Base-by-base conservation (phyloP, 2,113 vertebrate genomes). In the Cynoglossus semilaevis region DNA sequence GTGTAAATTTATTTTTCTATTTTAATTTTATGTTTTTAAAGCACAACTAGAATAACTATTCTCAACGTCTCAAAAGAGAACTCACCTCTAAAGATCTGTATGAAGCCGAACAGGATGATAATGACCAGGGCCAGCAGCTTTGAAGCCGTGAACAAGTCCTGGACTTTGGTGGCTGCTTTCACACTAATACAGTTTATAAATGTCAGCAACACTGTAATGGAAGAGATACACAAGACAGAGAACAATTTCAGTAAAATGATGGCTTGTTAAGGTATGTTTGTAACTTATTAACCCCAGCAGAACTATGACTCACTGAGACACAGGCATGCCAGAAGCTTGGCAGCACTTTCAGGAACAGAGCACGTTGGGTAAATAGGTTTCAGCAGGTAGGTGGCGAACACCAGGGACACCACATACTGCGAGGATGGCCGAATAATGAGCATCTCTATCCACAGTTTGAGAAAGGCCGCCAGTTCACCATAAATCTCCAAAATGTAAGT, bases 401-500 rank as follows among this genome's bases (percentile, higher is more conserved):
- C 90, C 78, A 91, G 82, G 0, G 89, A 90, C 63, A 91, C 88
- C 54, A 91, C 89, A 9, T 91, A 91, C 67, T 91, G 90, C 0
- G 90, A 91, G 0, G 90, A 89, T 0, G 90, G 90, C 3, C 90
- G 82, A 37, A 91, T 91, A 63, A 91, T 90, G n/a, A 91, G 87
- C 90, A 91, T 90, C 76, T 91, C 90, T 66, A 91, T 78, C 90
- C 90, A 91, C 48, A 91, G 84, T 56, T 91, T 90, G 1, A 91
- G 74, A 54, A 91, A 91, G 35, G 88, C 90, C 0, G 78, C 85
- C 70, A 91, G 83, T 48, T 89, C 85, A 0, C 90, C 90, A 2
- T 91, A 91, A 35, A 91, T 78, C 74, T 88, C 90, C 54, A 91
- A 72, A 67, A 91, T 91, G 67, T 91, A 91, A 0, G 88, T 88